These are phyloP conservation scores for Habrosyne pyritoides DNA, from an alignment of 2,888 invertebrate genomes.

Conservation along the genomic window DNA sequence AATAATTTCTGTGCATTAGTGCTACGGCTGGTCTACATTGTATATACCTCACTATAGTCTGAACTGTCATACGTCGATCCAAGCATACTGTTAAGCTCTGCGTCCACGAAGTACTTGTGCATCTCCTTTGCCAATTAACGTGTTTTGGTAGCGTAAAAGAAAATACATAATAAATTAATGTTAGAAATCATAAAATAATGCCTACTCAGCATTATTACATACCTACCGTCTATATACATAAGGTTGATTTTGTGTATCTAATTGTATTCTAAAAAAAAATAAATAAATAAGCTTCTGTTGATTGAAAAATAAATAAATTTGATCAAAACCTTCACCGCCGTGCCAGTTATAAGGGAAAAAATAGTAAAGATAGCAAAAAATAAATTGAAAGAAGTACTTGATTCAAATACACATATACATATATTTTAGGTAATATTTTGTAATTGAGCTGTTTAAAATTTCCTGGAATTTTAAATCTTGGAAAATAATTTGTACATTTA, in stretches of 20 bases:
- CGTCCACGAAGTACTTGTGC: conserved; percentile 92
- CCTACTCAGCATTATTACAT: conserved; percentile 11
- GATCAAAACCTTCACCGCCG: neutral
- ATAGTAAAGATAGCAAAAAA: no score
- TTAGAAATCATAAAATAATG: conserved; percentile 42
- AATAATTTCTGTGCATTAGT: conserved; percentile 22
- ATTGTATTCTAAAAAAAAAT: neutral
- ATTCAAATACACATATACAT: no score
- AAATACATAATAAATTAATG: conserved; percentile 71
- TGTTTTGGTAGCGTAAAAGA: conserved; percentile 79
- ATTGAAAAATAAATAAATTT: neutral
- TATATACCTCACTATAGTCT: conserved; percentile 75
- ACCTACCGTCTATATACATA: neutral
- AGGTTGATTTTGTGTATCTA: neutral
- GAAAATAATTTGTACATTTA: no score
- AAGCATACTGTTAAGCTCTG: conserved; percentile 90
- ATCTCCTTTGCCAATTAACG: conserved; percentile 86
- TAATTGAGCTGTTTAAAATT: no score
- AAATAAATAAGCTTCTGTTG: neutral
- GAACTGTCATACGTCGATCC: conserved; percentile 84
- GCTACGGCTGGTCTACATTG: conserved; percentile 40
- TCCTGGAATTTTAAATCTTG: no score
- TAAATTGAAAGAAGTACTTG: no score
- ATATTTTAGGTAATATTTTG: no score
- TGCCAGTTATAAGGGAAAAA: no score